These are phyloP conservation scores for Aromia moschata DNA, from an alignment of 2,888 invertebrate genomes.

Conservation along the genomic window DNA sequence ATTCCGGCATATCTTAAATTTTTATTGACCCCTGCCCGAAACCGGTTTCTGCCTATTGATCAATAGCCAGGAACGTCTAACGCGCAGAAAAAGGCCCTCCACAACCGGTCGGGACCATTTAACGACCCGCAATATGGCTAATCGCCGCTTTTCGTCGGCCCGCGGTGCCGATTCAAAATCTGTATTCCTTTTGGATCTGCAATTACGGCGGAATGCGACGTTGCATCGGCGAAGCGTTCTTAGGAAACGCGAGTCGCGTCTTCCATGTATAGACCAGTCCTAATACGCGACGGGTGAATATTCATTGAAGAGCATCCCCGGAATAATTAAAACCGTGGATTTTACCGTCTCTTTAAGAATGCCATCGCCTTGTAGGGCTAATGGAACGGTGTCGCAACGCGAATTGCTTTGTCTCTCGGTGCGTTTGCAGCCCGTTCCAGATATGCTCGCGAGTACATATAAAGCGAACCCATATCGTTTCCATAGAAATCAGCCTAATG, in stretches of 20 bases:
- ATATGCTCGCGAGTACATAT: conserved; percentile 23
- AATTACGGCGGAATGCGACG: no score
- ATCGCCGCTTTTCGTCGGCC: no score
- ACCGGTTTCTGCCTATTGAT: no score
- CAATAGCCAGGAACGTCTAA: no score
- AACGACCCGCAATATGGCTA: no score
- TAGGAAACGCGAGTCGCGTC: background rate
- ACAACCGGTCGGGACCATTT: no score
- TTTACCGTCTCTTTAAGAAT: conserved; percentile 36
- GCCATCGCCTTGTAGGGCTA: conserved; percentile 28
- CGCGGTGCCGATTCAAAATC: no score
- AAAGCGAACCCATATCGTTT: conserved; percentile 21
- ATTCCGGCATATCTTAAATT: no score
- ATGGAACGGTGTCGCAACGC: conserved; percentile 36
- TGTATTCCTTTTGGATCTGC: no score
- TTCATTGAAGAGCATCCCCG: conserved; percentile 15
- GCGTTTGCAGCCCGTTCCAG: no score
- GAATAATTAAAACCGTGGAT: conserved; percentile 27
- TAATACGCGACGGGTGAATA: conserved; percentile 25
- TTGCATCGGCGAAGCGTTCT: conserved; percentile 1
- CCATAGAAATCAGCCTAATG: conserved; percentile 32
- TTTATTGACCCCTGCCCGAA: no score
- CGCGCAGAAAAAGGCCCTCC: no score
- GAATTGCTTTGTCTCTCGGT: conserved; percentile 38
- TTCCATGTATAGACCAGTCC: conserved; percentile 9